Evolutionary conservation across 92 coral and sea anemone genomes (phyloP).

Genomic region (Bergia puertoricense): DNA sequence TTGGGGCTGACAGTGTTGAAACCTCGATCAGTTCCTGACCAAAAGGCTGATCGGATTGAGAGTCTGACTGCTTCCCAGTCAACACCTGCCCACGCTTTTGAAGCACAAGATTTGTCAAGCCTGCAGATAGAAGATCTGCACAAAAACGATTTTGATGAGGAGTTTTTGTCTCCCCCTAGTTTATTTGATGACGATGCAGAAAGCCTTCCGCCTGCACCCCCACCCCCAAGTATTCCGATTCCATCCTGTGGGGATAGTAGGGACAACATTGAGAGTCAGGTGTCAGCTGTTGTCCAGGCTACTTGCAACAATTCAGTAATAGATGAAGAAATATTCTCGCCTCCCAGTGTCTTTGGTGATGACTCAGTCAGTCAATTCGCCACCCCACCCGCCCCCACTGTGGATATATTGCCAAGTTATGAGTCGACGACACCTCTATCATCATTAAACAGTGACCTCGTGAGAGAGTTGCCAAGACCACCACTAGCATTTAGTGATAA

Average conservation of each 20-base stretch:
- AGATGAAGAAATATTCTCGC: constrained; percentile 28
- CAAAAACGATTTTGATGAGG: constrained; percentile 1
- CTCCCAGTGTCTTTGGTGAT: constrained; percentile 30
- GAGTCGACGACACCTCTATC: neutral
- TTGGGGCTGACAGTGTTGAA: neutral
- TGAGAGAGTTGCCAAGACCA: neutral
- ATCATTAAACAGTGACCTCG: neutral
- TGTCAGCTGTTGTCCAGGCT: neutral
- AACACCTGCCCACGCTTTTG: neutral
- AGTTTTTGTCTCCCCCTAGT: constrained; percentile 71
- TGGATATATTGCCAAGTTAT: neutral
- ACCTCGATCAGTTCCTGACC: neutral
- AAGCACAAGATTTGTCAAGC: neutral
- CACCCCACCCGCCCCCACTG: neutral
- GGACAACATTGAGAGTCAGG: neutral
- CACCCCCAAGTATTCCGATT: constrained; percentile 58
- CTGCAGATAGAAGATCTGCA: neutral
- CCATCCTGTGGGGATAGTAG: neutral
- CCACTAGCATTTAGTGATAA: constrained; percentile 3
- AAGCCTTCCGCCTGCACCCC: constrained; percentile 78
- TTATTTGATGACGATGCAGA: constrained; percentile 71
- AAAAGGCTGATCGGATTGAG: neutral
- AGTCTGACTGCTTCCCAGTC: neutral
- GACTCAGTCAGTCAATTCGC: neutral
- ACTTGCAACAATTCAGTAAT: neutral